phyloP scores from a whole-genome alignment of 2,797 vertebrate species.

The Gymnoscopelus braueri region DNA sequence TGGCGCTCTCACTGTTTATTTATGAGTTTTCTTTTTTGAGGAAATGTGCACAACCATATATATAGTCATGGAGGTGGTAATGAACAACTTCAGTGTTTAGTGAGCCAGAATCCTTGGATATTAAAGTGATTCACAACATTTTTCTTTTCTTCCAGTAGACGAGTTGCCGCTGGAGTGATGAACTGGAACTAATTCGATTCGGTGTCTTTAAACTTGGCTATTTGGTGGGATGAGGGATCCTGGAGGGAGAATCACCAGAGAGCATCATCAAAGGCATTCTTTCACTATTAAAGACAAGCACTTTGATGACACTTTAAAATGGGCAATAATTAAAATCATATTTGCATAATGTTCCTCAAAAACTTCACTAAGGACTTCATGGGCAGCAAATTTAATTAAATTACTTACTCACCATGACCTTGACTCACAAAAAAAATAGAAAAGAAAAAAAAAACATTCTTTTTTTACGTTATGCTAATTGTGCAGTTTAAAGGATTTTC shows the following conservation, averaged over 20 bases:
- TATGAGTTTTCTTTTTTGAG: not conserved
- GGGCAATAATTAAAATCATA: conserved; percentile 75
- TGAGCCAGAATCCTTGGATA: conserved; percentile 13
- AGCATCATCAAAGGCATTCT: conserved; percentile 45
- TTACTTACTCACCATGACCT: conserved; percentile 66
- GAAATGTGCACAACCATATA: not conserved
- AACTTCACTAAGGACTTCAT: conserved; percentile 65
- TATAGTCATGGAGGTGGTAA: not conserved
- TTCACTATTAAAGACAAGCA: conserved; percentile 56
- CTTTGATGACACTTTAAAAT: conserved; percentile 72
- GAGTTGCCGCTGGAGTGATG: conserved; percentile 32
- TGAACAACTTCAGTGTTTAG: conserved; percentile 24
- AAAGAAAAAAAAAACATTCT: conserved; percentile 32
- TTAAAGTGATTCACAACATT: conserved; percentile 28
- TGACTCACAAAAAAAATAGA: conserved; percentile 27
- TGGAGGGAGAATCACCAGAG: conserved; percentile 37
- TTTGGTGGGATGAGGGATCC: conserved; percentile 21
- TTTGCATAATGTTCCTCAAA: conserved; percentile 78
- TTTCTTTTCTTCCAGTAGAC: conserved; percentile 7
- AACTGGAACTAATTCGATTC: conserved; percentile 48
- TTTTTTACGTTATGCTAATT: conserved; percentile 70
- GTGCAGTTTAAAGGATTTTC: conserved; percentile 56
- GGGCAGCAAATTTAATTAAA: conserved; percentile 81
- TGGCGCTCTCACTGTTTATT: no score
- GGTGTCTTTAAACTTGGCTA: conserved; percentile 5